phyloP scores from a whole-genome alignment of 1,140 invertebrate species.

The Plectus sambesii region DNA sequence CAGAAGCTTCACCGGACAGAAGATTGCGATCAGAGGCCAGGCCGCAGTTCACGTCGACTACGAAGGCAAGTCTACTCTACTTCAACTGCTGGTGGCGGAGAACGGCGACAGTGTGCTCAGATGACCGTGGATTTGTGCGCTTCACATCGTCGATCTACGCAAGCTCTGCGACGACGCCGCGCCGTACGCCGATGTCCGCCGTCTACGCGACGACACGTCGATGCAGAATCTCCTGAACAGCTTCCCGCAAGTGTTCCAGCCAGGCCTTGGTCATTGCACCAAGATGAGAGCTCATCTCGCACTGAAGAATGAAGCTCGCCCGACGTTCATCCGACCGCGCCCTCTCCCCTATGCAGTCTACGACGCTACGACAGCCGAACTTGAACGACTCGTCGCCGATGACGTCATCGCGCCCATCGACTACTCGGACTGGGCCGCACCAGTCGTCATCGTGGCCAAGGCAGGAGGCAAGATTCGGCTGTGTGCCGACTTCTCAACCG shows the following conservation, averaged over 20 bases:
- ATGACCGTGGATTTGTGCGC: too few relatives aligned
- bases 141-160: too few relatives aligned
- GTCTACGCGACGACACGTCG: too few relatives aligned
- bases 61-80: too few relatives aligned
- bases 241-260: slow-evolving; percentile 6
- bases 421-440: slow-evolving; percentile 46
- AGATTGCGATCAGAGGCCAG: too few relatives aligned
- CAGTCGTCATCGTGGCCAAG: slow-evolving; percentile 47
- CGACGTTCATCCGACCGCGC: slow-evolving; percentile 12
- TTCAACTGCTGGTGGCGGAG: too few relatives aligned
- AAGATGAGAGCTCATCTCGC: slow-evolving; percentile 11
- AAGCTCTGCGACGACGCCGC: too few relatives aligned
- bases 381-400: slow-evolving; percentile 25
- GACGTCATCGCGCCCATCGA: slow-evolving; percentile 44
- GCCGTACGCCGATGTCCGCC: too few relatives aligned
- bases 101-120: too few relatives aligned
- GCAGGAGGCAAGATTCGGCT: slow-evolving; percentile 43
- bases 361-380: neutral
- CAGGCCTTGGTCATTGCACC: slow-evolving; percentile 12
- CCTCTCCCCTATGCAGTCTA: slow-evolving; percentile 10
- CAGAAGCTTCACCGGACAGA: too few relatives aligned
- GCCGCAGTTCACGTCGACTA: too few relatives aligned
- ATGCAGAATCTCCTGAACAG: too few relatives aligned
- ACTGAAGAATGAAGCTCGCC: slow-evolving; percentile 1
- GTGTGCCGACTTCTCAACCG: slow-evolving; percentile 44